Evolutionary conservation across 2,888 invertebrate species (phyloP), one percentile per base, ranked within the genome.

Genomic region (Pheosia gnoma): DNA sequence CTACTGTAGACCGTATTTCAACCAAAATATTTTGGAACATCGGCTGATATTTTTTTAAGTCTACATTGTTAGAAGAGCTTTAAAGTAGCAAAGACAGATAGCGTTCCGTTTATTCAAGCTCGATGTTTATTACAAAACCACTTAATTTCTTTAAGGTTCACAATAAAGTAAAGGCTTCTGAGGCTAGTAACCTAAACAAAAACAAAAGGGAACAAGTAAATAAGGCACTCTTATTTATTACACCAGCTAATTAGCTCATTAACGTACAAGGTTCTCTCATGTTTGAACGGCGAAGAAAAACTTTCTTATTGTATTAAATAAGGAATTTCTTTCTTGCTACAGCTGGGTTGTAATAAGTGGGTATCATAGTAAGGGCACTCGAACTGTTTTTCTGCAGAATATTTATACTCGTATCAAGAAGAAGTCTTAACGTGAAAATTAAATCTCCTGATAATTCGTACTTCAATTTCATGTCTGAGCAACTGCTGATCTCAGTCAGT

Each of bases 391-490:
- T 36, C 52, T 36, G 9, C 36, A 52, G 2, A 52, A 53, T 37
- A 37, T 25, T 37, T 4, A 11, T 25, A 25, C 25, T 25, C 1
- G 25, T 53, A 37, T 53, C 53, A 11, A 53, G 37, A 36, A 11
- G 53, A 53, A 9, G 7, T 1, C 25, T 25, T 4, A 11, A 25
- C 10, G 37, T 53, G 11, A 37, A 53, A 5, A 37, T 9, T 37
- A 53, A 53, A 53, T 53, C 53, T n/a, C 13, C 13, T 11, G 37
- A 53, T 37, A 9, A 36, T 37, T 11, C 53, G 3, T 38, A 37
- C 53, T 53, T 37, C 37, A 37, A 53, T 37, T 37, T 53, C 37
- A 53, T 53, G 53, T 37, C 37, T 53, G 53, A 37, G 36, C 53
- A 53, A 7, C 52, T 2, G 4, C 7, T 9, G n/a, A 7, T 51